Evolutionary conservation across 2,888 invertebrate species (phyloP).

Genomic region (Carabus problematicus): DNA sequence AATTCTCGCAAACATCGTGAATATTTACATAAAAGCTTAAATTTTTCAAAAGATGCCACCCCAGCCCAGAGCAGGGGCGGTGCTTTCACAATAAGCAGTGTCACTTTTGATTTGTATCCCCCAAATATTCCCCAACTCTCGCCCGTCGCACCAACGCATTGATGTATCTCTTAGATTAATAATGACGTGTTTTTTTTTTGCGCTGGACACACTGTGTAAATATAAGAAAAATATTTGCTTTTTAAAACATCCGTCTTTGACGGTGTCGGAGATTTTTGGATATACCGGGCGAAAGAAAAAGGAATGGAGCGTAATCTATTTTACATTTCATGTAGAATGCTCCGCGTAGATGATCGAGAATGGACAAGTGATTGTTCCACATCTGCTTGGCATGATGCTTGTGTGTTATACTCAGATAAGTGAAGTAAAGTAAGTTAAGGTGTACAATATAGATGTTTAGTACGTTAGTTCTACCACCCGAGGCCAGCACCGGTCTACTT

Average conservation of each 20-base stretch:
- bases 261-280: no score
- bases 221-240: slow-evolving; percentile 42
- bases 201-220: slow-evolving; percentile 36
- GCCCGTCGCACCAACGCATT: slow-evolving; percentile 6
- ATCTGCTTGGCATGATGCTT: no score
- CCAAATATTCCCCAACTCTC: not conserved
- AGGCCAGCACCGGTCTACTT: slow-evolving; percentile 28
- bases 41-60: slow-evolving; percentile 45
- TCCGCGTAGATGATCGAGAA: no score
- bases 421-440: no score
- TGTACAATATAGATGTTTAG: no score
- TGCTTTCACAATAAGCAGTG: slow-evolving; percentile 36
- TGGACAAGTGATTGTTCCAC: not conserved
- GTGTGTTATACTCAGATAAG: no score
- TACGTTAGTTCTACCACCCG: no score
- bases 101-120: slow-evolving; percentile 40
- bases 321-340: not conserved
- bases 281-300: no score
- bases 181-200: slow-evolving; percentile 37
- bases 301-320: no score
- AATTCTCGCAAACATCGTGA: slow-evolving; percentile 43
- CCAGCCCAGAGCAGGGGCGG: slow-evolving; percentile 2
- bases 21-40: slow-evolving; percentile 47
- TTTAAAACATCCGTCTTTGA: slow-evolving; percentile 34
- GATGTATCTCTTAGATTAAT: slow-evolving; percentile 43